Base-by-base conservation (phyloP, 1,140 invertebrate species). In the Trichogramma pretiosum region DNA sequence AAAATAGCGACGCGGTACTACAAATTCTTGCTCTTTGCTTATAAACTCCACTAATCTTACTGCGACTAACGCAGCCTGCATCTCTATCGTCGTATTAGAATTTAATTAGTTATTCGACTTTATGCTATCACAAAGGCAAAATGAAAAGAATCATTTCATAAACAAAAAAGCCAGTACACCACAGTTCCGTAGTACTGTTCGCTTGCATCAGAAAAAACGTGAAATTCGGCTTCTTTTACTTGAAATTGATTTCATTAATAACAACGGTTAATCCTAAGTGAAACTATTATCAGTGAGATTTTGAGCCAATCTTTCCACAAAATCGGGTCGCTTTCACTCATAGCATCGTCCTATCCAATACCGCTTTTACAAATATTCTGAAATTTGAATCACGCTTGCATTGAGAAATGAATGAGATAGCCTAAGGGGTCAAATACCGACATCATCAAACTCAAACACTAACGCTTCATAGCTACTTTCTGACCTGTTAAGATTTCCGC, bases 391-490 rank as follows among this genome's bases (percentile, higher is more conserved):
- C 64, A 65, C 21, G 53, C 41, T 43, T 56, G 57, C 23, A 67
- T 60, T 8, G 48, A 54, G 34, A 65, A 59, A 7, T 64, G 64
- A 4, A 59, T 41, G 5, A 71, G 23, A 35, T 64, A 61, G 18
- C 65, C 67, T 8, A 65, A 51, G 1, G 64, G 59, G 42, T 72
- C 65, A 53, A 60, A 72, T 18, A 68, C 53, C 10, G 53, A 48
- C 52, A 62, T 56, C 1, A 63, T 48, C 1, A 41, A 16, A 0
- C 35, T 0, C 4, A 48, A n/a, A 18, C 40, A 16, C 35, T 48
- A 37, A 1, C 38, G 5, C 11, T 28, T 28, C n/a, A n/a, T n/a
- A n/a, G n/a, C n/a, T n/a, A n/a, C n/a, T n/a, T n/a, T n/a, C n/a
- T n/a, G n/a, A n/a, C n/a, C n/a, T n/a, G n/a, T n/a, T n/a, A n/a